phyloP scores from a whole-genome alignment of 1,140 invertebrate genomes.

The Lutraria rhynchaena region DNA sequence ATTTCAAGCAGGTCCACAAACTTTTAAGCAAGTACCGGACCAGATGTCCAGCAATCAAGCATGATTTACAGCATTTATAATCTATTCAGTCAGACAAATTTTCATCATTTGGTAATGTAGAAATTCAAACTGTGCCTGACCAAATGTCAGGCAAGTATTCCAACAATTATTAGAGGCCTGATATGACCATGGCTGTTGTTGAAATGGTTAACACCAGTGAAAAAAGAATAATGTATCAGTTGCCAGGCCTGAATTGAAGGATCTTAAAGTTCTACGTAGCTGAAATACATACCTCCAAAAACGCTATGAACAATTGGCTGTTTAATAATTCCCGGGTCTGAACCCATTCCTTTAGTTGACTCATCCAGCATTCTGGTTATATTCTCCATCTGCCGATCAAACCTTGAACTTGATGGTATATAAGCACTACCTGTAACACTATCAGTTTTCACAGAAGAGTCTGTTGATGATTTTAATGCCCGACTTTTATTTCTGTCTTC shows the following conservation, averaged over 20 bases:
- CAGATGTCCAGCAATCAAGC: too few species aligned
- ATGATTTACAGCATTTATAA: too few species aligned
- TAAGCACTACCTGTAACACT: not conserved
- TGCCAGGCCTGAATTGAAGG: not conserved
- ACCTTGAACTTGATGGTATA: conserved; percentile 38
- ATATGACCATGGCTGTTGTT: not conserved
- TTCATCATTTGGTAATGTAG: not conserved
- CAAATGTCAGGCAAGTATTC: too few species aligned
- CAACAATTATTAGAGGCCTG: not conserved
- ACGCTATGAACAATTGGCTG: conserved; percentile 63
- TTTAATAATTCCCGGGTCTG: conserved; percentile 29
- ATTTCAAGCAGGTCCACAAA: too few species aligned
- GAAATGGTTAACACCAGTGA: not conserved
- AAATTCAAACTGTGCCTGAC: too few species aligned
- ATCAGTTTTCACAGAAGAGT: conserved; percentile 2
- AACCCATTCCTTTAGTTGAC: conserved; percentile 48
- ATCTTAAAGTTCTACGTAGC: not conserved
- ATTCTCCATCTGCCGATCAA: conserved; percentile 69
- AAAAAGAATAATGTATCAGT: not conserved
- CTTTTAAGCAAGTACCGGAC: too few species aligned
- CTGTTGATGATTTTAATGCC: not conserved
- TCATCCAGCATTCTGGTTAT: conserved; percentile 72
- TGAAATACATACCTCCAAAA: conserved; percentile 67
- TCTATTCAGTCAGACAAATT: not conserved
- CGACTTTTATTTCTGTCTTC: not conserved